These are phyloP conservation scores for Tachystola acroxantha DNA, from an alignment of 2,888 invertebrate species.

Conservation along the genomic window DNA sequence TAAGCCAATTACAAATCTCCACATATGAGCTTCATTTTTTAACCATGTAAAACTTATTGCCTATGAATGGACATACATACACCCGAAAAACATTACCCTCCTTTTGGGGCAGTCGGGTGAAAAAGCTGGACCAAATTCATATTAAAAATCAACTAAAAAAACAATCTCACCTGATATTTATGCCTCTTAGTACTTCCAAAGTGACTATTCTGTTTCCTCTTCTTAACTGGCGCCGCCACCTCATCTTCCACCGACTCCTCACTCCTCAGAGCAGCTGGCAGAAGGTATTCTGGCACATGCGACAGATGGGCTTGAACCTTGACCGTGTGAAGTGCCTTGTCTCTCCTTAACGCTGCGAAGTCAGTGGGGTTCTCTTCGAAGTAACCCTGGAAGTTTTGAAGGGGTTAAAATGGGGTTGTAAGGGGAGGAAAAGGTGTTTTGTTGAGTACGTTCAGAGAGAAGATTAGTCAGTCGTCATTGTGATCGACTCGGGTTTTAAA, in stretches of 20 bases:
- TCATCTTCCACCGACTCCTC: conserved; percentile 71
- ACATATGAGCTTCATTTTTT: too few relatives aligned
- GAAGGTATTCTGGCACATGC: conserved; percentile 95
- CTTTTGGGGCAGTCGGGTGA: too few relatives aligned
- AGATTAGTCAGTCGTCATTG: conserved; percentile 72
- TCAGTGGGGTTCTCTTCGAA: conserved; percentile 96
- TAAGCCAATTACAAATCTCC: too few relatives aligned
- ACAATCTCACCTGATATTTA: conserved; percentile 55
- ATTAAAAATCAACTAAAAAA: too few relatives aligned
- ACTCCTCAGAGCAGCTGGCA: conserved; percentile 86
- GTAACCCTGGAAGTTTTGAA: conserved; percentile 81
- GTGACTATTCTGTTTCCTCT: conserved; percentile 35
- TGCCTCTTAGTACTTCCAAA: conserved; percentile 60
- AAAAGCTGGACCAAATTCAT: too few relatives aligned
- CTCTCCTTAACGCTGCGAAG: conserved; percentile 89
- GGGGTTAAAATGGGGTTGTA: background rate
- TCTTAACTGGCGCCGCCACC: conserved; percentile 41
- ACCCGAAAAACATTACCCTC: too few relatives aligned
- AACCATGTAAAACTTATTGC: too few relatives aligned
- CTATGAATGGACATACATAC: too few relatives aligned
- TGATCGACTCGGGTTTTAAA: background rate
- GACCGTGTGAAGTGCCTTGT: conserved; percentile 91
- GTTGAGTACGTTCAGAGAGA: conserved; percentile 74
- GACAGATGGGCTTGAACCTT: conserved; percentile 90
- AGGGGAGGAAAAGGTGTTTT: background rate